Base-by-base conservation (phyloP, 2,888 invertebrate genomes). In the Acrobasis suavella region DNA sequence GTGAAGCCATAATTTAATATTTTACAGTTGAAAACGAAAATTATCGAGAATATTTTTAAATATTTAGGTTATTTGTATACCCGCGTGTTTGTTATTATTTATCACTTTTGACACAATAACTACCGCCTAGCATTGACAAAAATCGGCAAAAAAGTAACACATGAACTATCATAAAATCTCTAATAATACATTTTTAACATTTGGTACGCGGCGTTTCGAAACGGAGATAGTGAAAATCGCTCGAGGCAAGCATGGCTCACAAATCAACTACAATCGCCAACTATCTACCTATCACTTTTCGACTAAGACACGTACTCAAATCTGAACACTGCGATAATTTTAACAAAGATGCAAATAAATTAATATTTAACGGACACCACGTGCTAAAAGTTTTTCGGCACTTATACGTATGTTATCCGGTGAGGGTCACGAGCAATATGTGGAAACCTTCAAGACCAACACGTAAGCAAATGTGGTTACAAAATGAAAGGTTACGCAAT, bases 401-500 rank as follows among this genome's bases (percentile, higher is more conserved):
- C 69, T n/a, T 71, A 52, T 62, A 66, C 60, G 62, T 64, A 63
- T 62, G 77, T 73, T 71, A 71, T 72, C 71, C 77, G 75, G 76
- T 75, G 87, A 87, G 87, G 90, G 89, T 89, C 91, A 90, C 86
- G 85, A 89, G 86, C 84, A 81, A 75, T 78, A 78, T 83, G 83
- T 82, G 77, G 77, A 87, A 89, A 90, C 87, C 90, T 89, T 90
- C 88, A 87, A 82, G 78, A 80, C 78, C 89, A 89, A 91, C 92
- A 92, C 92, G 92, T 92, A 91, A 89, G 92, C 91, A 91, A 86
- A 85, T 83, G 83, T 83, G 82, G 82, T 86, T 85, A 83, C 82
- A 80, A 86, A 89, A 88, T 83, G 87, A 89, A 86, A 87, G 88
- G 90, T 92, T 91, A 91, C 91, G 91, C 91, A 92, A 91, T 91